Base-by-base conservation (phyloP, 2,888 invertebrate genomes). In the Branchellion lobata region DNA sequence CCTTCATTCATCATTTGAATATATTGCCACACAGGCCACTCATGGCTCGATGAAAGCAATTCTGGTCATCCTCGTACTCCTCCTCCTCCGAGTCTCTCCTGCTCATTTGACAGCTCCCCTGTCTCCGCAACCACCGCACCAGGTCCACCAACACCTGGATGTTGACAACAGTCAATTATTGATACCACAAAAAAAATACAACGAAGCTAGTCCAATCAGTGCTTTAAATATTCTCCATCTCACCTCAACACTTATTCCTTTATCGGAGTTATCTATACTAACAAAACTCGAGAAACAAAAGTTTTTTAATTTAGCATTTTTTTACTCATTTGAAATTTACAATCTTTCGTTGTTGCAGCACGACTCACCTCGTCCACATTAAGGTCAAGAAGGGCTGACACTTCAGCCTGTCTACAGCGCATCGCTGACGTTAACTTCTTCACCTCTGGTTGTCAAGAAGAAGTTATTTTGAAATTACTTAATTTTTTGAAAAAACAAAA, bases 331-430 rank as follows among this genome's bases (percentile, higher is more conserved):
- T 40, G 14, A n/a, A n/a, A n/a, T n/a, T n/a, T n/a, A n/a, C n/a
- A n/a, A n/a, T n/a, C n/a, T n/a, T n/a, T n/a, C n/a, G n/a, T n/a
- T n/a, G n/a, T n/a, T n/a, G n/a, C n/a, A n/a, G n/a, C n/a, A n/a
- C n/a, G n/a, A 47, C 47, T 47, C 47, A 77, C 77, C 36, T 77
- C 68, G 18, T 75, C 75, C 21, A 75, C 75, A 21, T 75, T 75
- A 51, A 51, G 75, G 31, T 75, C 75, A 1, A 75, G 29, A 18
- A 75, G 29, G 40, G 75, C 75, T 27, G 75, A 75, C 5, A 75
- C 75, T 75, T 75, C 75, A 29, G 75, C 14, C 2, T 75, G 18
- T 57, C 71, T 79, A 47, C 79, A 57, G 8, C 53, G 21, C 61
- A 57, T 57, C 5, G n/a, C 24, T 57, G 61, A 24, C 3, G 61